Conservation (phyloP, 2,113 vertebrate genomes). For the Tragelaphus strepsiceros region DNA sequence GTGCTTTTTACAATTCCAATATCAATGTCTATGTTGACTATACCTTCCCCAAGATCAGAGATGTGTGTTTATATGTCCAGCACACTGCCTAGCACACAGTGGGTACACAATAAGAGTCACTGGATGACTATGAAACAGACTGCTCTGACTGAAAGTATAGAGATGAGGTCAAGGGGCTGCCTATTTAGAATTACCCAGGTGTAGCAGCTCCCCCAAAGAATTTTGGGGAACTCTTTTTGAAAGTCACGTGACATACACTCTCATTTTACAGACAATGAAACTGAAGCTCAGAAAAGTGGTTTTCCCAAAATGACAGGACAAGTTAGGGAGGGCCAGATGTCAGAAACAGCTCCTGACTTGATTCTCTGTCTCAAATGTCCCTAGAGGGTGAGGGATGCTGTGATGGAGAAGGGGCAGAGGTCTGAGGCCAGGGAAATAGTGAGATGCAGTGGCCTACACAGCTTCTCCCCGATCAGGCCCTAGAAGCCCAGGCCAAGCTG, state of each 20-base stretch:
- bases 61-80: neutral
- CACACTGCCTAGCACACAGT: neutral
- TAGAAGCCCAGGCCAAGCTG: neutral
- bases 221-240: neutral
- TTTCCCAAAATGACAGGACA: neutral
- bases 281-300: neutral
- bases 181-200: neutral
- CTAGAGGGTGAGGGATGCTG: neutral
- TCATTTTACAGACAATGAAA: conserved; percentile 4
- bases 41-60: neutral
- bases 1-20: neutral
- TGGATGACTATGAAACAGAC: neutral
- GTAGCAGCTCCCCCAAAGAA: neutral
- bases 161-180: neutral
- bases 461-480: neutral
- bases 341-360: neutral
- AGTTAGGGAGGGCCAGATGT: neutral
- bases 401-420: neutral
- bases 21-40: neutral
- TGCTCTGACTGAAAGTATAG: neutral
- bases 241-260: neutral
- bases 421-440: neutral
- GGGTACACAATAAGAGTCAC: neutral
- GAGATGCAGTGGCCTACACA: neutral
- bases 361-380: neutral